Evolutionary conservation across 2,797 vertebrate species (phyloP).

Genomic region (Chaetodon trifasciatus): DNA sequence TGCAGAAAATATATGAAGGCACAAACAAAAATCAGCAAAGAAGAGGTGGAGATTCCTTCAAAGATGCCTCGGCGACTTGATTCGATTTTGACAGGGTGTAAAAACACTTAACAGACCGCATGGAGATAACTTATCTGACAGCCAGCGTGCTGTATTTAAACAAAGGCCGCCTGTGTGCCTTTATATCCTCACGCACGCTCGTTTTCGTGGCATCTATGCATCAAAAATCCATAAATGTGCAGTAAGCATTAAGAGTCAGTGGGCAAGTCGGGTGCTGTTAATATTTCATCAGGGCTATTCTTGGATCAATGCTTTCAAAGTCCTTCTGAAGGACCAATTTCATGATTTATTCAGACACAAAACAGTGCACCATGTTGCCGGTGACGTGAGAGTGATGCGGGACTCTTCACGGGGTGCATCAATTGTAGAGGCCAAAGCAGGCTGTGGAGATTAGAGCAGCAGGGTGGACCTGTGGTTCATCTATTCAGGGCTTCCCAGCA

Average conservation of each 20-base stretch:
- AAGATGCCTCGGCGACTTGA: not conserved
- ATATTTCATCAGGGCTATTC: slow-evolving; percentile 92
- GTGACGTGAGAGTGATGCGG: slow-evolving; percentile 61
- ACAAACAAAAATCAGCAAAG: not conserved
- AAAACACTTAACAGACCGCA: not conserved
- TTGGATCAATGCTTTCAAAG: slow-evolving; percentile 90
- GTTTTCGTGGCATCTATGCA: slow-evolving; percentile 45
- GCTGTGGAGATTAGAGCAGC: slow-evolving; percentile 9
- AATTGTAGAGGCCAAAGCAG: not conserved
- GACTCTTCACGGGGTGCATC: slow-evolving; percentile 8
- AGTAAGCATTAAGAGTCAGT: slow-evolving; percentile 78
- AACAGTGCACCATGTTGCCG: slow-evolving; percentile 66
- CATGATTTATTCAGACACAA: slow-evolving; percentile 89
- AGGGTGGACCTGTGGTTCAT: not conserved
- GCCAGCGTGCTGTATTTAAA: slow-evolving; percentile 8
- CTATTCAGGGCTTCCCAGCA: slow-evolving; percentile 1
- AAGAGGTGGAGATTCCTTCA: not conserved
- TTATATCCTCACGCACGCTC: slow-evolving; percentile 8
- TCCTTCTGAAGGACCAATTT: slow-evolving; percentile 86
- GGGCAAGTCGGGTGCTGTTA: slow-evolving; percentile 81
- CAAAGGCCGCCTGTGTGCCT: not conserved
- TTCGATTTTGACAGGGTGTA: not conserved
- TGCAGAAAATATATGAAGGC: not conserved
- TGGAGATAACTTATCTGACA: not conserved
- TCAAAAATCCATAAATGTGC: slow-evolving; percentile 83